Conservation (phyloP, 2,888 invertebrate species). For the Microctonus brassicae region DNA sequence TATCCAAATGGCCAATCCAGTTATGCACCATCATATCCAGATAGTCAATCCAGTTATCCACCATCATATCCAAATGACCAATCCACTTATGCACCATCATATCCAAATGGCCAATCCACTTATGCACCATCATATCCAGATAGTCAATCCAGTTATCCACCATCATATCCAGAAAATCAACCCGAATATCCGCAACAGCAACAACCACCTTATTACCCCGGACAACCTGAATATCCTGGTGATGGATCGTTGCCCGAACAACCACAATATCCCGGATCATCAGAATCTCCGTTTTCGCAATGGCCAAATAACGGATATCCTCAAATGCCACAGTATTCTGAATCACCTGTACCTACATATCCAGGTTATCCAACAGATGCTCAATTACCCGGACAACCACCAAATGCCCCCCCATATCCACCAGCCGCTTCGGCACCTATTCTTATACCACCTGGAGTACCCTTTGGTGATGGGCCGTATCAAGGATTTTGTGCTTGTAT, state of each 20-base stretch:
- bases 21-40: neutral
- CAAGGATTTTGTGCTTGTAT: slow-evolving; percentile 39
- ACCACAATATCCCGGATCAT: neutral
- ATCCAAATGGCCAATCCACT: too few species aligned
- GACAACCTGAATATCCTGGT: neutral
- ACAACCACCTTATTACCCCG: neutral
- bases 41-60: neutral
- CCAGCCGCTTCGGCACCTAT: neutral
- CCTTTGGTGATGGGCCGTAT: slow-evolving; percentile 9
- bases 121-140: neutral
- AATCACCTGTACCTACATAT: neutral
- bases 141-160: neutral
- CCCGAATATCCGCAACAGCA: neutral
- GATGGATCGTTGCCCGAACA: neutral
- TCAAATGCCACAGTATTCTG: neutral
- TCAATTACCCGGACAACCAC: neutral
- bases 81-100: too few species aligned
- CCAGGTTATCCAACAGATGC: slow-evolving; percentile 1
- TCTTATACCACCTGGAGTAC: neutral
- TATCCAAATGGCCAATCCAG: neutral
- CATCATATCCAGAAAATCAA: neutral
- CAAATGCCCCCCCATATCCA: neutral
- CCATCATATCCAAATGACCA: neutral
- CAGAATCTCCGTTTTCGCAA: neutral
- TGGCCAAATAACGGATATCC: neutral